Percentiles rank a stretch among this genome's conserved stretches.
Evolutionary conservation across 2,113 vertebrate genomes (phyloP).

Genomic region (Myanophis thanlyinensis): DNA sequence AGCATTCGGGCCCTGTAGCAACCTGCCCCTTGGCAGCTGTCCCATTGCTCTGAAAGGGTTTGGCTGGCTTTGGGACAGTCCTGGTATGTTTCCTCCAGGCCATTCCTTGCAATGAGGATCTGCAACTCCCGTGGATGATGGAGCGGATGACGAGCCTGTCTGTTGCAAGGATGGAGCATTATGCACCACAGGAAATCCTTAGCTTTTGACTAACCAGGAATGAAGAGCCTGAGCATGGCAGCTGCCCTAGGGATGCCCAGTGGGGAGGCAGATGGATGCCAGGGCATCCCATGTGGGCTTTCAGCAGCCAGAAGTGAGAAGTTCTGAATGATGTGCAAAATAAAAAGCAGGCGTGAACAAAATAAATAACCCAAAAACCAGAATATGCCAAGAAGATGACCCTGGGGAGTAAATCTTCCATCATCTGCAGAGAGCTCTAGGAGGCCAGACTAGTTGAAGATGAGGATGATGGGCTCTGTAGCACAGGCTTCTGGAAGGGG

Average conservation of each 20-base stretch:
- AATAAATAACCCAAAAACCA: neutral
- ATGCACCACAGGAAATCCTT: slow-evolving; percentile 23
- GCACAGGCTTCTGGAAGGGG: neutral
- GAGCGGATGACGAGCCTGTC: neutral
- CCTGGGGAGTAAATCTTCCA: neutral
- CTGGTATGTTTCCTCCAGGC: neutral
- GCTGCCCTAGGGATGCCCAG: neutral
- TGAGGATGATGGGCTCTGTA: neutral
- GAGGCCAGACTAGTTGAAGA: neutral
- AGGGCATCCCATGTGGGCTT: neutral
- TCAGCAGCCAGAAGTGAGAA: neutral
- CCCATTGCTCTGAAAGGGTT: neutral
- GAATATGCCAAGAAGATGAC: neutral
- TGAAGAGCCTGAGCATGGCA: neutral
- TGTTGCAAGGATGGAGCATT: slow-evolving; percentile 16
- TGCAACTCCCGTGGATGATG: neutral
- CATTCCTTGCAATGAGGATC: neutral
- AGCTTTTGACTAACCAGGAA: slow-evolving; percentile 52
- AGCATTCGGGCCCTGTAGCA: neutral
- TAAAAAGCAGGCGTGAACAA: neutral
- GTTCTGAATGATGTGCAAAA: neutral
- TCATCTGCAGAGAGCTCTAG: neutral
- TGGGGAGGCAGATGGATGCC: neutral
- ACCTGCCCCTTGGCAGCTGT: neutral
- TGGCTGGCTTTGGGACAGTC: neutral